phyloP scores from a whole-genome alignment of 2,113 vertebrate genomes.

The Aegypius monachus region DNA sequence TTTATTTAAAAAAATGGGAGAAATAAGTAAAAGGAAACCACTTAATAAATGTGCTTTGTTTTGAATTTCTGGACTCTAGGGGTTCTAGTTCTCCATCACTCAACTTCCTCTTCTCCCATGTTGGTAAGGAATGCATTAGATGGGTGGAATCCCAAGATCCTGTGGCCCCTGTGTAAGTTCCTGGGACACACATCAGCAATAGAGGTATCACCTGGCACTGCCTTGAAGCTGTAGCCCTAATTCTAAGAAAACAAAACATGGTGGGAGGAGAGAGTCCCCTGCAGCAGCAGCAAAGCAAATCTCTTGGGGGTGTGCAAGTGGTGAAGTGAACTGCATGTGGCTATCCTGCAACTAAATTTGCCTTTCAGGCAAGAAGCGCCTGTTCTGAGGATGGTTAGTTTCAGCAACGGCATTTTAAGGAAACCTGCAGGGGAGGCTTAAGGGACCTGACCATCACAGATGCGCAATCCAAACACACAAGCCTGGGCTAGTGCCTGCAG shows the following conservation, averaged over 20 bases:
- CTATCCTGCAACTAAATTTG: background rate
- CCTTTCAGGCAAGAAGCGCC: background rate
- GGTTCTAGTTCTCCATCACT: background rate
- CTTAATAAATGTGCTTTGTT: conserved; percentile 45
- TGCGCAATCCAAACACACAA: fast-evolving
- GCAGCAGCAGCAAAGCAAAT: background rate
- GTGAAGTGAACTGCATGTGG: background rate
- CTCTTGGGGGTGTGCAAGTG: background rate
- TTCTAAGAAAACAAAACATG: background rate
- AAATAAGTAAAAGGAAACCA: conserved; percentile 53
- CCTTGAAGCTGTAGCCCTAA: background rate
- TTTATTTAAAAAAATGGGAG: conserved; percentile 65
- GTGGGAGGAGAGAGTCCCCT: background rate
- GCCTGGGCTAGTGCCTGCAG: background rate
- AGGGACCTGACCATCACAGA: background rate
- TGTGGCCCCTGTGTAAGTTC: background rate
- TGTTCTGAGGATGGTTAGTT: background rate
- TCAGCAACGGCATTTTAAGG: background rate
- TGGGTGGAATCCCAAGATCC: background rate
- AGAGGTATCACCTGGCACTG: background rate
- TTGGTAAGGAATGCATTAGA: background rate
- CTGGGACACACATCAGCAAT: background rate
- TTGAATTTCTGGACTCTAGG: background rate
- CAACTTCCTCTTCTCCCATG: background rate
- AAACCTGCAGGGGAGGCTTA: background rate